phyloP scores from a whole-genome alignment of 2,113 vertebrate species.

The pig (Sus scrofa) region DNA sequence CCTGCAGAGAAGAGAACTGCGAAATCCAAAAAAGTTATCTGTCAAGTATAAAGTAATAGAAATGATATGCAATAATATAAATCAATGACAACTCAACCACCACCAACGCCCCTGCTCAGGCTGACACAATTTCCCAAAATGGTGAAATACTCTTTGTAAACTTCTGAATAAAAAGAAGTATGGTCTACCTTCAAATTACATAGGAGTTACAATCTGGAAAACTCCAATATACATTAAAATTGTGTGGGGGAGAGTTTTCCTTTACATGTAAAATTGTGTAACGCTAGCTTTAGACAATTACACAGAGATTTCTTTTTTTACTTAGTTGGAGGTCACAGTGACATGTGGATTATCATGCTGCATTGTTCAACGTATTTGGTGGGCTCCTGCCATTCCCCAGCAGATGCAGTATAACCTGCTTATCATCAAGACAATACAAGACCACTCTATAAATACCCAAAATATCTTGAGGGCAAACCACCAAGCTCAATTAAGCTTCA shows the following conservation, averaged over 20 bases:
- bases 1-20: background rate
- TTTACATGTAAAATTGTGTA: background rate
- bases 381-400: too few species aligned
- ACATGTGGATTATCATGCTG: background rate
- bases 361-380: background rate
- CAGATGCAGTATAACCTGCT: background rate
- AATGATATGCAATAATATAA: background rate
- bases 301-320: background rate
- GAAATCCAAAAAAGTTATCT: background rate
- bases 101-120: rapidly evolving
- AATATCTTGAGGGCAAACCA: background rate
- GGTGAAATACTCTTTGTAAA: background rate
- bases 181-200: background rate
- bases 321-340: background rate
- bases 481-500: background rate
- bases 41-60: background rate
- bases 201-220: background rate
- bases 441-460: background rate
- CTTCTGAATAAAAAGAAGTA: background rate
- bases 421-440: background rate
- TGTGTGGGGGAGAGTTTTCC: background rate
- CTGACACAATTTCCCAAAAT: background rate
- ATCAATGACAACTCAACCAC: background rate
- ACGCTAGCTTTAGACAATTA: background rate
- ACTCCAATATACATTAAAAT: background rate